A percentile compares a stretch with the other conserved stretches of the same genome.
These are phyloP conservation scores for Meganola albula DNA, from an alignment of 2,888 invertebrate species.

Conservation along the genomic window DNA sequence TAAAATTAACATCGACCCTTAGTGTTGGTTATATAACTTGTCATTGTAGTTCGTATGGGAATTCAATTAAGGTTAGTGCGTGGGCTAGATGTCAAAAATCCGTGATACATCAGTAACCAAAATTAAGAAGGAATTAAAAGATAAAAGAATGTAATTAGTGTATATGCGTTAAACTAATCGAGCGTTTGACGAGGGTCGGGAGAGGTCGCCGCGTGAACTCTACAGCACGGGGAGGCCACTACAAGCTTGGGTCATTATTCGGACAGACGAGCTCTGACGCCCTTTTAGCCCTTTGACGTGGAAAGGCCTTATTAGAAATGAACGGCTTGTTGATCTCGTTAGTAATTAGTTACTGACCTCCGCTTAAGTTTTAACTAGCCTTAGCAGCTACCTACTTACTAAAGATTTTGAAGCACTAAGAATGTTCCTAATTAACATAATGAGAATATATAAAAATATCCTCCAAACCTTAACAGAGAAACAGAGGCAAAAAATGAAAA, in stretches of 20 bases:
- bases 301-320: conserved; percentile 72
- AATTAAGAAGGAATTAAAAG: conserved; percentile 44
- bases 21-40: too few species aligned
- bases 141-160: conserved; percentile 61
- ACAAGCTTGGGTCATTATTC: conserved; percentile 67
- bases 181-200: conserved; percentile 72
- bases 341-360: conserved; percentile 72
- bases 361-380: conserved; percentile 51
- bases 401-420: too few species aligned
- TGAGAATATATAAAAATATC: too few species aligned
- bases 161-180: conserved; percentile 68
- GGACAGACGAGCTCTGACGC: conserved; percentile 71
- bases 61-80: conserved; percentile 49
- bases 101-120: conserved; percentile 40
- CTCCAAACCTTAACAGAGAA: conserved; percentile 47
- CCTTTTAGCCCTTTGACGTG: conserved; percentile 74
- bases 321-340: conserved; percentile 70
- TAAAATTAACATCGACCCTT: too few species aligned
- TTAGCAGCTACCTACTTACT: too few species aligned
- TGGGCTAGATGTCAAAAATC: conserved; percentile 50
- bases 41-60: conserved; percentile 43
- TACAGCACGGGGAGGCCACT: conserved; percentile 44
- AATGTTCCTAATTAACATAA: too few species aligned
- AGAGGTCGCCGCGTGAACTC: conserved; percentile 52
- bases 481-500: conserved; percentile 49